Evolutionary conservation across 1,140 invertebrate genomes (phyloP), one percentile per base, ranked within the genome.

Genomic region (Lasioglossum baleicum): DNA sequence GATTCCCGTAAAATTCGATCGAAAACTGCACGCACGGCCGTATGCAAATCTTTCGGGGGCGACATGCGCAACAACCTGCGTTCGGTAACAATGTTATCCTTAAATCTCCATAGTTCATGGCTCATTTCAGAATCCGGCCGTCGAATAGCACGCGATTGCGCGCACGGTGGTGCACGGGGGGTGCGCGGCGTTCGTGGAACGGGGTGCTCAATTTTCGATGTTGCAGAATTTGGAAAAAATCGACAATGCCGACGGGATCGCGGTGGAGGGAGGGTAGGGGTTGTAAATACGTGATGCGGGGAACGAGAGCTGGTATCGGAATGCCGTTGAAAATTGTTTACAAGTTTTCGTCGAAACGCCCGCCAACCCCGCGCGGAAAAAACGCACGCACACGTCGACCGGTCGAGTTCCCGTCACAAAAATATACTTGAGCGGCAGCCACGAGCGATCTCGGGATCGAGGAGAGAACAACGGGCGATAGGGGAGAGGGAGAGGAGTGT

Each of bases 251-350:
- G 3, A 40, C 40, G 20, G n/a, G 42, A 48, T 48, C 44, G 44
- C 22, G n/a, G n/a, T 20, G 2, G 53, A 6, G 17, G 53, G 17
- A 7, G 5, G 17, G 53, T 6, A 20, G 44, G 7, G 20, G 65
- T 11, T 13, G 42, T 48, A 26, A 67, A 67, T 42, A 67, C 13
- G n/a, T 4, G n/a, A 10, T 35, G 11, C 17, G n/a, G 42, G 22
- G n/a, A 22, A 42, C 42, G 65, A 26, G 7, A 26, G 7, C 42
- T 11, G 44, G 65, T 67, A 67, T 67, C 65, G 42, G 60, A 58
- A 61, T 58, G 53, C 20, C 35, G 69, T 7, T 35, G 20, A 67
- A 67, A 67, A 67, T 48, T 67, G 65, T 67, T 67, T 26, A 40
- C 65, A 48, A 44, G 40, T 22, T n/a, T 48, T 4, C 20, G 26